Base-by-base conservation (phyloP, 2,113 vertebrate species). In the Chaenogobius annularis region DNA sequence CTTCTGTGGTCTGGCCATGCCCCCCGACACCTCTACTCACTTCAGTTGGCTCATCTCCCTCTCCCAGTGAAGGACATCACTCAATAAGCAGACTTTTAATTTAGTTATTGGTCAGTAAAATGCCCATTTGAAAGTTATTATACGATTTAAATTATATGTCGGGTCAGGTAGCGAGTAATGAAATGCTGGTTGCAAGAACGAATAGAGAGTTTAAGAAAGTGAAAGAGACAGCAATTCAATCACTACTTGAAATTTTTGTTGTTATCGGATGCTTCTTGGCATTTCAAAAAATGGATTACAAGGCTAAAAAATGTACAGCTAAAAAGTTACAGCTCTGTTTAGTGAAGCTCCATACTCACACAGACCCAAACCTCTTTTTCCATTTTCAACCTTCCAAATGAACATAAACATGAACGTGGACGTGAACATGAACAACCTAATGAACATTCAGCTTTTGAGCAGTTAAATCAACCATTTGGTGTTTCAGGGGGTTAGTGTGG, bases 21-120 rank as follows among this genome's bases (percentile, higher is more conserved):
- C 73, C 72, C 68, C 58, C 44, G 50, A 79, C 83, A 75, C 48
- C 54, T 43, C 66, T 70, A 17, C 56, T 73, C 64, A 58, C 77
- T 62, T 77, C 70, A 74, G 66, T 70, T 64, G 47, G 65, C 63
- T 72, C 80, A 84, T 88, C 77, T 84, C 81, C 81, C 78, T 88
- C 76, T 84, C 82, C 81, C 76, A 71, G 67, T 22, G 71, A 87
- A 88, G 82, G 82, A 68, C 75, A 69, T 31, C 68, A 73, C 80
- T 74, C 77, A 75, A 84, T 40, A 48, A 56, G 48, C 72, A 66
- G 75, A 82, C 37, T 40, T 63, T 40, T 63, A 43, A 20, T n/a
- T 63, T 9, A 12, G 35, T 5, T 63, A 43, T 40, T n/a, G 61
- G 17, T 63, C 26, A 17, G 13, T 17, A 17, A 17, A n/a, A 54